Base-by-base conservation (phyloP, 2,797 vertebrate genomes). In the Arctocebus calabarensis region DNA sequence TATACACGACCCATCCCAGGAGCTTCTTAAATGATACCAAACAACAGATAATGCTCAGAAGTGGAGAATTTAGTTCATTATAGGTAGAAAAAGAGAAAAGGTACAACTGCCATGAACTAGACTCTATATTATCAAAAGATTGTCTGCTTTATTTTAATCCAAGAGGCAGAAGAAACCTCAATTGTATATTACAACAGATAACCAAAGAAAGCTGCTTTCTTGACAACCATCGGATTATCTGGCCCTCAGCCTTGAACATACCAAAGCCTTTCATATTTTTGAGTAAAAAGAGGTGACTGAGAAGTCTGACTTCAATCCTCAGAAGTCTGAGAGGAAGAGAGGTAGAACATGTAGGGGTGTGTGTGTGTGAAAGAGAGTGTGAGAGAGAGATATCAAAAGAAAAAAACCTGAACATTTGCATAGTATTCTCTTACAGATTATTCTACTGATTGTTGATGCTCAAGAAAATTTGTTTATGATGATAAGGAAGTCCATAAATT, bases 141-240 rank as follows among this genome's bases (percentile, higher is more conserved):
- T 4, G 45, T 57, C 48, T 48, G 32, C 12, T 92, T 59, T 68
- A 55, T 43, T 87, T 84, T n/a, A 48, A n/a, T 66, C 8, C 4
- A 70, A 68, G 22, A 55, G 29, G 77, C 10, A 25, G n/a, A 57
- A 83, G 57, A 95, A 57, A 32, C 20, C 29, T 59, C 82, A 57
- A 81, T 19, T 87, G 25, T 68, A 27, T n/a, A 43, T 19, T 73
- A 64, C 25, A 55, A 71, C 57, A 57, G 19, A 61, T 29, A 48
- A 73, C 62, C 48, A 87, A 88, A 55, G 55, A 91, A 88, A 74
- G 59, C n/a, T 78, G 55, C 37, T 88, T 91, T 93, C 45, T 68
- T 45, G 83, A 91, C 9, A 83, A 82, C 74, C 45, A 59, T 6
- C 48, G 25, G 61, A 52, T 45, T 87, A 74, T 23, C 4, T 11